phyloP scores from a whole-genome alignment of 2,888 invertebrate genomes.

The Mythimna loreyi region DNA sequence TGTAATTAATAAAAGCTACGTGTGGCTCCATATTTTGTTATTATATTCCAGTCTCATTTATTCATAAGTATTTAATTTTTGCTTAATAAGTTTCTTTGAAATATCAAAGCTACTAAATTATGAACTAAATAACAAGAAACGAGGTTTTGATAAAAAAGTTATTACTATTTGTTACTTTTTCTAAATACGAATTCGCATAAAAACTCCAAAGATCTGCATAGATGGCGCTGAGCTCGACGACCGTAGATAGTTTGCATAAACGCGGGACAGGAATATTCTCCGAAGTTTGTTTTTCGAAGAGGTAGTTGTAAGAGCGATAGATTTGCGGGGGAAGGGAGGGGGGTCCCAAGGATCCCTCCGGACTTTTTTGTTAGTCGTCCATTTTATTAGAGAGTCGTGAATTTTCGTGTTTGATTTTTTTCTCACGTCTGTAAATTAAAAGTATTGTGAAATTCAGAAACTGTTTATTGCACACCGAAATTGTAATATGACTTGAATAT shows the following conservation, averaged over 20 bases:
- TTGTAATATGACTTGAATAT: neutral
- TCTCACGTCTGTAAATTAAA: neutral
- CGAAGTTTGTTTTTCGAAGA: slow-evolving; percentile 49
- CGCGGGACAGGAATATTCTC: slow-evolving; percentile 40
- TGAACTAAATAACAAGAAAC: neutral
- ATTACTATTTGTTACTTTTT: neutral
- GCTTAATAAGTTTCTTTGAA: neutral
- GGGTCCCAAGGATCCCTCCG: slow-evolving; percentile 8
- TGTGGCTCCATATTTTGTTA: neutral
- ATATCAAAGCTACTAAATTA: neutral
- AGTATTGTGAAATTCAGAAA: neutral
- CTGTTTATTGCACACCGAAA: neutral
- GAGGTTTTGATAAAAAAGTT: neutral
- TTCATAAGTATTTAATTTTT: no score
- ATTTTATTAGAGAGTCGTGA: slow-evolving; percentile 24
- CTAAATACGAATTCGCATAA: neutral
- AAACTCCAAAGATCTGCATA: slow-evolving; percentile 33
- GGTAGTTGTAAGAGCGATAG: slow-evolving; percentile 45
- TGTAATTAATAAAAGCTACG: neutral
- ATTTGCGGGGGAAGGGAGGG: slow-evolving; percentile 24
- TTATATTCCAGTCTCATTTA: neutral
- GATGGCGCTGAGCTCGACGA: slow-evolving; percentile 44
- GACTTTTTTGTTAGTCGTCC: slow-evolving; percentile 31
- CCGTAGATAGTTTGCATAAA: slow-evolving; percentile 51
- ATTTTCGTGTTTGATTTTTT: slow-evolving; percentile 27